Evolutionary conservation across 1,140 invertebrate genomes (phyloP), one percentile per base, ranked within the genome.

Genomic region (Drosophila lowei): DNA sequence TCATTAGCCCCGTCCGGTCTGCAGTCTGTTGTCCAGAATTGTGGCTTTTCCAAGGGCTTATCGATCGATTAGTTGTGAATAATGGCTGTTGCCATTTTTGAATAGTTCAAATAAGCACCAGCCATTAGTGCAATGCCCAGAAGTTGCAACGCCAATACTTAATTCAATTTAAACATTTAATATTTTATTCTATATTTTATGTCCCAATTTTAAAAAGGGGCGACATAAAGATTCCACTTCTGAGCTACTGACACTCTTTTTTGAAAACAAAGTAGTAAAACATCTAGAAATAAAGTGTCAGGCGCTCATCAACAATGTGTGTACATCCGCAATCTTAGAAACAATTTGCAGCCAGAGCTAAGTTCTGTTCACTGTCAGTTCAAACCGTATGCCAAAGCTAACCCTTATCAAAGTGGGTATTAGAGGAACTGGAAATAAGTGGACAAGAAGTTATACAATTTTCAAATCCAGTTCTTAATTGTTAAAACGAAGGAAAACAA

Each of bases 341-440:
- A 67, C 62, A 56, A 42, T 57, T 30, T 43, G 3, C 34, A 11
- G 52, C 41, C n/a, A 23, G 44, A 23, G 25, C 16, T 23, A 60
- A 48, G 47, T 71, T 49, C 43, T 66, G 49, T 66, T 66, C 1
- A 3, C 44, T 66, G 71, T 58, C 71, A 66, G 15, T 38, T 18
- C 9, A 8, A 3, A 16, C 18, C 2, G 2, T 21, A 47, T 6
- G n/a, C 56, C n/a, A 56, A 75, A 62, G n/a, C 56, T 21, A 56
- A 75, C 72, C 72, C 72, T 67, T 53, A 57, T 75, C 72, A 75
- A 60, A 8, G 9, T 4, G 15, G 25, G 21, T 46, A 75, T 67
- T 75, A 75, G 50, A 11, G 34, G n/a, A 13, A 34, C 28, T 23
- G 15, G 48, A 6, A 7, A 46, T 43, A 46, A 38, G 54, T 53